phyloP scores from a whole-genome alignment of 35 echinoderm and acorn worm genomes.

The Acanthaster planci region DNA sequence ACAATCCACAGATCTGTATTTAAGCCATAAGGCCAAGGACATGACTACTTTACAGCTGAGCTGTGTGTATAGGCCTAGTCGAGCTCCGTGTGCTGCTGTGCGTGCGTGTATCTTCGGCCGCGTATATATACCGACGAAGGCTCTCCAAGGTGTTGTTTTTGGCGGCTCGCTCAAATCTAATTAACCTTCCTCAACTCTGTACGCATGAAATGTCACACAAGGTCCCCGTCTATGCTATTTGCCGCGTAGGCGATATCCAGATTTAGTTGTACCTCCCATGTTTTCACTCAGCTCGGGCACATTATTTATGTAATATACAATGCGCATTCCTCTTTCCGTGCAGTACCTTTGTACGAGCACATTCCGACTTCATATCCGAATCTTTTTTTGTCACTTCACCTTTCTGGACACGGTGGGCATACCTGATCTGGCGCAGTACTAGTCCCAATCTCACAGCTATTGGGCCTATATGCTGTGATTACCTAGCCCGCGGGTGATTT shows the following conservation, averaged over 20 bases:
- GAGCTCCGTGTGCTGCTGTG: neutral
- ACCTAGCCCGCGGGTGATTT: neutral
- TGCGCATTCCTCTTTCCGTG: neutral
- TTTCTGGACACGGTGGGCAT: no score
- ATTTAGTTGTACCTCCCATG: constrained; percentile 5
- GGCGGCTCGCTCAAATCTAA: constrained; percentile 18
- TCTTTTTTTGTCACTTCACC: no score
- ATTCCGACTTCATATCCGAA: no score
- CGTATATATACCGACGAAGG: neutral
- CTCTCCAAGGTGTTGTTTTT: constrained; percentile 22
- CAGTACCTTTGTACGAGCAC: neutral
- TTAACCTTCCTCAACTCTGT: constrained; percentile 15
- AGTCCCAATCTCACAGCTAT: no score
- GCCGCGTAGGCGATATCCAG: constrained; percentile 19
- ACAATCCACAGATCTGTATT: constrained; percentile 10
- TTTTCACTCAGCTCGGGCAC: neutral
- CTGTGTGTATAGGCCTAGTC: no score
- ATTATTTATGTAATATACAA: constrained; percentile 7
- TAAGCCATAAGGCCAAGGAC: constrained; percentile 32
- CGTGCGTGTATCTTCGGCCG: neutral
- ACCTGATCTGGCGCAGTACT: no score
- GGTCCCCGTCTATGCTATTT: neutral
- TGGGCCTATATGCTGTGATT: constrained; percentile 10
- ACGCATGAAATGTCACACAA: constrained; percentile 29
- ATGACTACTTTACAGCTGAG: neutral